Base-by-base conservation (phyloP, 2,888 invertebrate genomes). In the Amiota mariae region DNA sequence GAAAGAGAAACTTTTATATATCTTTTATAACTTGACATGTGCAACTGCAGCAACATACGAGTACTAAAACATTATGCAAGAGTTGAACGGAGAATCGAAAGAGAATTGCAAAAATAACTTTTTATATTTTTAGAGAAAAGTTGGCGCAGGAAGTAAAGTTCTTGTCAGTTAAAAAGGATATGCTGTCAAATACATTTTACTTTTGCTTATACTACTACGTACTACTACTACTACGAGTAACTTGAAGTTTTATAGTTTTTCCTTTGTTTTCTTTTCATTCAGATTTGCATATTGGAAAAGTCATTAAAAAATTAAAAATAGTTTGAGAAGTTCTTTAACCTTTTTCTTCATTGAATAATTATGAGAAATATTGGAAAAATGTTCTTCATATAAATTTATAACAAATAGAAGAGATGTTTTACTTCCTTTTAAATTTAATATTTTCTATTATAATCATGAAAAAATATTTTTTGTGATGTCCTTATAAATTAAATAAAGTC, bases 171-270 rank as follows among this genome's bases (percentile, higher is more conserved):
- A 64, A 80, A 84, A 79, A 75, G 77, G 77, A 82, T 76, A 81
- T 78, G 84, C 81, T 84, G 82, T 84, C 82, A 82, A 75, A 78
- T 77, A 79, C 82, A 82, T 76, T 81, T 78, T 79, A 36, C 36
- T 36, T 36, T 36, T 36, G 36, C 74, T 81, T 78, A 79, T 51
- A 54, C 74, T 75, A 78, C 36, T 46, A 47, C n/a, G 36, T 24
- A 1, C 24, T n/a, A n/a, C n/a, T n/a, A n/a, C n/a, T n/a, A n/a
- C 4, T 46, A 47, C n/a, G 36, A 47, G 13, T 8, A 13, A 36
- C 64, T 64, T 46, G 10, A 36, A 64, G 24, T 64, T 64, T 64
- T 13, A 13, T 12, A 15, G 13, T 24, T 36, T 36, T 36, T 36
- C 76, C 76, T 77, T 79, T 54, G 15, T n/a, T 36, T 36, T 54